Conservation (phyloP, 2,888 invertebrate genomes). For the Lycophotia porphyrea region DNA sequence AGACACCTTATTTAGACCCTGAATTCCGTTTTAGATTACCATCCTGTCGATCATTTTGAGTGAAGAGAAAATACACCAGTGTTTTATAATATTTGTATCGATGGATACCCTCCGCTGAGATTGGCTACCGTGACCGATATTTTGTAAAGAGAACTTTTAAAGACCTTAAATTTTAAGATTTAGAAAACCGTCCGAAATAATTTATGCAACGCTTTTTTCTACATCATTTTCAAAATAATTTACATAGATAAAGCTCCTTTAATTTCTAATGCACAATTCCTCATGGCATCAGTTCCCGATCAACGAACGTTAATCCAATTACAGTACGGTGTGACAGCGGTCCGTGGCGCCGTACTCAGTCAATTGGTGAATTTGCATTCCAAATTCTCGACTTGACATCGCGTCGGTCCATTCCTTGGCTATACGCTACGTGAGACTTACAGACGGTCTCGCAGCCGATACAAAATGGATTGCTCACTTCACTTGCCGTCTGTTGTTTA, state of each 20-base stretch:
- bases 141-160: too few relatives aligned
- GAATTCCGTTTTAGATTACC: too few relatives aligned
- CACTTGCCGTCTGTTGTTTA: slow-evolving; percentile 30
- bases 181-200: neutral
- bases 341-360: slow-evolving; percentile 73
- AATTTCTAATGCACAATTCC: neutral
- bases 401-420: slow-evolving; percentile 73
- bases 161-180: too few relatives aligned
- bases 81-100: too few relatives aligned
- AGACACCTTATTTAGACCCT: too few relatives aligned
- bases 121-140: too few relatives aligned
- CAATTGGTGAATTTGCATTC: slow-evolving; percentile 86
- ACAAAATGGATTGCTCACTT: slow-evolving; percentile 56
- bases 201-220: neutral
- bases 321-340: slow-evolving; percentile 71
- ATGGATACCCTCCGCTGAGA: too few relatives aligned
- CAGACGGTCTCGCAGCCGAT: slow-evolving; percentile 50
- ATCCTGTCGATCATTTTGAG: too few relatives aligned
- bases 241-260: neutral
- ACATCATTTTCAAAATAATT: neutral
- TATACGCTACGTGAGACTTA: slow-evolving; percentile 60
- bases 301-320: slow-evolving; percentile 52
- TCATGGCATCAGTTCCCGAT: slow-evolving; percentile 21
- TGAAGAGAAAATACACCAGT: too few relatives aligned
- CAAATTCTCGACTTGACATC: slow-evolving; percentile 82